Conservation (phyloP, 2,113 vertebrate species). For the Hippocampus zosterae region DNA sequence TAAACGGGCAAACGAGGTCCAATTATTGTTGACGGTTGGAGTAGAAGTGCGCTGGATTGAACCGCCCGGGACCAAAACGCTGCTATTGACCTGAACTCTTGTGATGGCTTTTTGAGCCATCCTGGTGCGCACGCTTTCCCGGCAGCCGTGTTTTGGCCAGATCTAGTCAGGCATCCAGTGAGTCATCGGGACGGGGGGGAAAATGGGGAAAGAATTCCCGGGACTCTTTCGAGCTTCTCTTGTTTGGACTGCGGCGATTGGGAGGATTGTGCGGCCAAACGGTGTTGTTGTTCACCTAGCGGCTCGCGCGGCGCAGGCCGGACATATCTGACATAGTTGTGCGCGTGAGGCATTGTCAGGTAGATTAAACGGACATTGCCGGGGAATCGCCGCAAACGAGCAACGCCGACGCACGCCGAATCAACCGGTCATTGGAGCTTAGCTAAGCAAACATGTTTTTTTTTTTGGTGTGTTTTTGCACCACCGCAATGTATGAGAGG, state of each 20-base stretch:
- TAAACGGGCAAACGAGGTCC: too few relatives aligned
- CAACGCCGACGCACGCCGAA: conserved; percentile 19
- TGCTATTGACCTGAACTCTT: not conserved
- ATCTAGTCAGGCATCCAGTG: conserved; percentile 58
- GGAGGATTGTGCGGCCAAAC: conserved; percentile 54
- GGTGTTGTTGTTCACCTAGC: conserved; percentile 63
- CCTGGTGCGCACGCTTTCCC: not conserved
- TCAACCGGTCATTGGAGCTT: not conserved
- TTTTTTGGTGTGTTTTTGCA: not conserved
- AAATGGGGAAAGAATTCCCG: conserved; percentile 68
- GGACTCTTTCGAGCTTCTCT: conserved; percentile 65
- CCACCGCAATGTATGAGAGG: too few relatives aligned
- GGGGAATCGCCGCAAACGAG: conserved; percentile 43
- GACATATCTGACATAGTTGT: conserved; percentile 72
- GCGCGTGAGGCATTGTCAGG: conserved; percentile 54
- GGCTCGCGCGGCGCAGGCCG: conserved; percentile 49
- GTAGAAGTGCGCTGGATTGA: too few relatives aligned
- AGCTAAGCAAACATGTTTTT: not conserved
- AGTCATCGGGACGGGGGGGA: conserved; percentile 46
- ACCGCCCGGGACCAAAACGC: not conserved
- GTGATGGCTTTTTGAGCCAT: not conserved
- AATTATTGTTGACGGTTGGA: too few relatives aligned
- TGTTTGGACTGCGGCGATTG: conserved; percentile 57
- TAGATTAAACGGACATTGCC: conserved; percentile 60
- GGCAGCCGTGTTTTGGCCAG: conserved; percentile 57